These are phyloP conservation scores for Anthopleura sola DNA, from an alignment of 64 coral and sea anemone genomes.

Conservation along the genomic window DNA sequence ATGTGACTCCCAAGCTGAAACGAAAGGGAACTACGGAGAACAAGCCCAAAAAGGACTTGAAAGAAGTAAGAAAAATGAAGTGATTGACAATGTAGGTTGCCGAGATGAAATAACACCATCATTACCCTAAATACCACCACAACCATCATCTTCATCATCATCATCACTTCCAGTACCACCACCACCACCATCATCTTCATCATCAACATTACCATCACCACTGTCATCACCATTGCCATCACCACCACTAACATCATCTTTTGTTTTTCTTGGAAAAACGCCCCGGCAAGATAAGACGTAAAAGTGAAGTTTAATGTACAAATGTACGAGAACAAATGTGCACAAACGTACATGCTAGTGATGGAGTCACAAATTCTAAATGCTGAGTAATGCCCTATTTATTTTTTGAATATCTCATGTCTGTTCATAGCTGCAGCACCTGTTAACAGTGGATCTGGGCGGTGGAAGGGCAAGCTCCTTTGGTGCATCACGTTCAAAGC, in stretches of 20 bases:
- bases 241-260: too few relatives aligned
- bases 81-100: too few relatives aligned
- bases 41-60: constrained; percentile 53
- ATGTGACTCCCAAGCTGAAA: constrained; percentile 38
- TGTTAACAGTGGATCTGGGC: constrained; percentile 59
- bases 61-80: constrained; percentile 35
- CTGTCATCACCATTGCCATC: too few relatives aligned
- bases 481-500: neutral
- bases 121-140: neutral
- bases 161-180: neutral
- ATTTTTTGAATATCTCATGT: neutral
- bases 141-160: too few relatives aligned
- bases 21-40: constrained; percentile 41
- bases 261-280: too few relatives aligned
- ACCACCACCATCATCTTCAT: neutral
- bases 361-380: too few relatives aligned
- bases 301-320: neutral
- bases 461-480: constrained; percentile 31
- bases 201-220: neutral
- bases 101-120: neutral
- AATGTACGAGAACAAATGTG: too few relatives aligned
- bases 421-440: constrained; percentile 36
- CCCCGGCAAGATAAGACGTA: too few relatives aligned
- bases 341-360: too few relatives aligned
- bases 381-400: too few relatives aligned